Evolutionary conservation across 1,140 invertebrate species (phyloP), one percentile per base, ranked within the genome.

Genomic region (Musca vetustissima): DNA sequence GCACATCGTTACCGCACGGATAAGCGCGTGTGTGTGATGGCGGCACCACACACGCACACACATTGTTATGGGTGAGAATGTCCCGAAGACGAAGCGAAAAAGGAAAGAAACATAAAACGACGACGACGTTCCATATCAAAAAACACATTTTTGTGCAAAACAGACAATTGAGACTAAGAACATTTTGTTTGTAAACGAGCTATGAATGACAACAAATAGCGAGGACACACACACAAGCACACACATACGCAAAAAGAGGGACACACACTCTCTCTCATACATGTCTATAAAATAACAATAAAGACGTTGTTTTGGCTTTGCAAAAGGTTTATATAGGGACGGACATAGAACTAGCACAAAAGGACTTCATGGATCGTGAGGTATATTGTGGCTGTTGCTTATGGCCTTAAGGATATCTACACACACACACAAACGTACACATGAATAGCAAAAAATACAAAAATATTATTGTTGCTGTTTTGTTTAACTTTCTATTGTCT

Each of bases 1-100:
- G 36, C 57, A 61, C 57, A 61, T 61, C 57, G 57, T 61, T 61
- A 61, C 57, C 57, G 57, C 57, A 61, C 57, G 57, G 28, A 61
- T 61, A 61, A 61, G 36, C 57, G 57, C 57, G 57, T 61, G 19
- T 28, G n/a, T 32, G 32, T 43, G 4, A 43, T 43, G 36, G 36
- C 36, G 1, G 36, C 36, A 43, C 6, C 6, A 11, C 4, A 11
- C 36, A 7, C 36, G 13, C 11, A 13, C 11, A 1, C 11, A 43
- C 13, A 9, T 6, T 43, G 36, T 43, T 43, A 1, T 43, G 36
- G 36, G 1, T 43, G 36, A 43, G 28, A 43, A 43, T 43, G 11
- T 43, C 4, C 11, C 36, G 1, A 13, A 13, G 36, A 43, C 6
- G 11, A 13, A 43, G 11, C 6, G 36, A 43, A 19, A 21, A 52